A percentile compares a stretch with the other conserved stretches of the same genome.
Evolutionary conservation across 2,888 invertebrate species (phyloP).

Genomic region (Drosophila stalkeri): DNA sequence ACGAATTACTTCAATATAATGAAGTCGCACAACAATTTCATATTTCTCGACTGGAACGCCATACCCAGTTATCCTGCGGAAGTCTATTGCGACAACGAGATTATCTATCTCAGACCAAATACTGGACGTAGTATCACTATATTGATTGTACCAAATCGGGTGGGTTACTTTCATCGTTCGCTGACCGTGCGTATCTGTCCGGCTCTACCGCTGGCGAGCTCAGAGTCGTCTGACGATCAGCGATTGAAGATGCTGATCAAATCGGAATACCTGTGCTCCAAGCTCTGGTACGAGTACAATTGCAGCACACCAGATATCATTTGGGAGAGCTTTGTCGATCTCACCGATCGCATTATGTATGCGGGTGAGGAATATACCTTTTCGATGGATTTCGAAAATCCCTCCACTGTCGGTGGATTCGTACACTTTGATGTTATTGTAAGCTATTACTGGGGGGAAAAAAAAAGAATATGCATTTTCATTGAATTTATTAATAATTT

Average conservation of each 20-base stretch:
- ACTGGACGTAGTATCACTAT: conserved; percentile 77
- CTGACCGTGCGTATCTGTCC: conserved; percentile 78
- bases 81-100: conserved; percentile 78
- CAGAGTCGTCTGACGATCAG: conserved; percentile 39
- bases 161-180: conserved; percentile 69
- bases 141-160: conserved; percentile 76
- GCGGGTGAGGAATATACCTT: conserved; percentile 75
- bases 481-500: background rate
- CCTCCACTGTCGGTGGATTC: conserved; percentile 74
- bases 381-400: conserved; percentile 74
- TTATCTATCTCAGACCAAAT: conserved; percentile 79
- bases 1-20: conserved; percentile 75
- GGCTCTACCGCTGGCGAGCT: conserved; percentile 5
- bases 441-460: conserved; percentile 19
- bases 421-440: conserved; percentile 80
- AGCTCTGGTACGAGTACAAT: conserved; percentile 75
- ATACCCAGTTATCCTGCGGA: conserved; percentile 81
- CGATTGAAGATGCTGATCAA: conserved; percentile 50
- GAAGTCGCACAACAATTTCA: conserved; percentile 70
- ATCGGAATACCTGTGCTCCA: conserved; percentile 67
- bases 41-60: conserved; percentile 80
- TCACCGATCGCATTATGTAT: conserved; percentile 60
- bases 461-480: background rate
- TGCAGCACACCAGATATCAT: conserved; percentile 72
- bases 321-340: conserved; percentile 62